phyloP scores from a whole-genome alignment of 2,888 invertebrate genomes.

The Mactromeris polynyma region DNA sequence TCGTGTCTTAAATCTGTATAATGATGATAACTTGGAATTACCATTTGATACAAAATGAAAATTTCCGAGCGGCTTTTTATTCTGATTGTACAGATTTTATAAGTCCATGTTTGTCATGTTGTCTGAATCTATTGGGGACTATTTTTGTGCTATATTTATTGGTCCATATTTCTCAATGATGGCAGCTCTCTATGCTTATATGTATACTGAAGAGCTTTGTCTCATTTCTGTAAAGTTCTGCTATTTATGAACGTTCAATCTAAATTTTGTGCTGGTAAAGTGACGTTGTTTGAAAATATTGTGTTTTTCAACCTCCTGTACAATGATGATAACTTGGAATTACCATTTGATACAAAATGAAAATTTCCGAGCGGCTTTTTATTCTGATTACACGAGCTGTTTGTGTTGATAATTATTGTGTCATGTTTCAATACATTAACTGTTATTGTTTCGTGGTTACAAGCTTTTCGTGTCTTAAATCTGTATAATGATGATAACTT shows the following conservation, averaged over 20 bases:
- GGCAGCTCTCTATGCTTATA: no score
- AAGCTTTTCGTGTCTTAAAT: neutral
- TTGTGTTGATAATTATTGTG: no score
- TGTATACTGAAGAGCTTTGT: no score
- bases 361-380: slow-evolving; percentile 29
- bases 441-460: neutral
- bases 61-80: slow-evolving; percentile 46
- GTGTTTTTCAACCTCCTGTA: neutral
- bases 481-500: slow-evolving; percentile 5
- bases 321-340: slow-evolving; percentile 58
- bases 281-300: no score
- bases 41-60: slow-evolving; percentile 56
- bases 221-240: no score
- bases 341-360: slow-evolving; percentile 51
- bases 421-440: no score
- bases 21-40: slow-evolving; percentile 63
- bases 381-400: neutral
- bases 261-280: no score
- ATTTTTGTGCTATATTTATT: no score
- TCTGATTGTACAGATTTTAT: slow-evolving; percentile 31
- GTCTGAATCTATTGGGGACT: no score
- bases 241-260: no score
- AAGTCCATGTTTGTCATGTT: no score
- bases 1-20: neutral
- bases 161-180: no score